Evolutionary conservation across 2,113 vertebrate genomes (phyloP), one percentile per base, ranked within the genome.

Genomic region (Actenoides lindsayi): DNA sequence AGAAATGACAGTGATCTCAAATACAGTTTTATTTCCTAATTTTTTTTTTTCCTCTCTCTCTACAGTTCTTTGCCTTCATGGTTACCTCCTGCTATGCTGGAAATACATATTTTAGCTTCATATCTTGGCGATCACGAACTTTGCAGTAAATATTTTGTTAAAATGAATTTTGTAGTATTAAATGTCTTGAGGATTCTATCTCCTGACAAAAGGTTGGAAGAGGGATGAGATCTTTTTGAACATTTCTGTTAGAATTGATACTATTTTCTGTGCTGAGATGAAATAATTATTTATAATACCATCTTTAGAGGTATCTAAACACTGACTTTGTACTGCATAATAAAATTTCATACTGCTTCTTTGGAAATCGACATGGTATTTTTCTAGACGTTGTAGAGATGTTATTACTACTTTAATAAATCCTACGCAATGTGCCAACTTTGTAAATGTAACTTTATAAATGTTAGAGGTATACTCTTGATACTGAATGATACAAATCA

Each of bases 51-150:
- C 13, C 13, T 12, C 7, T 94, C 70, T 95, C 89, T 94, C 88
- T 90, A 69, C 97, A 99, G 99, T 99, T 99, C 96, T 99, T 99
- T 95, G 98, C 99, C 91, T 99, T 98, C 37, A 35, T 99, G 97
- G 99, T 99, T 91, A 98, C 99, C 67, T 97, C 98, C 94, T 99
- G 98, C 98, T 99, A 99, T 24, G 98, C 98, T 93, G 98, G 98
- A 94, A 99, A 99, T 96, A 97, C 98, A 0, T 99, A 98, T 90
- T 98, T 99, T 95, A 99, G 98, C 97, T 99, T 99, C 96, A 97
- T 96, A 94, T 98, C 98, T 31, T 99, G 99, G 99, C 97, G 92
- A 95, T 97, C 98, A 93, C 94, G 97, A 91, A 98, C 97, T 91
- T 71, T 96, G 46, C 98, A 98, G 95, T 98, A 96, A 98, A 93